phyloP scores from a whole-genome alignment of 2,113 vertebrate genomes.

The Centropristis striata region DNA sequence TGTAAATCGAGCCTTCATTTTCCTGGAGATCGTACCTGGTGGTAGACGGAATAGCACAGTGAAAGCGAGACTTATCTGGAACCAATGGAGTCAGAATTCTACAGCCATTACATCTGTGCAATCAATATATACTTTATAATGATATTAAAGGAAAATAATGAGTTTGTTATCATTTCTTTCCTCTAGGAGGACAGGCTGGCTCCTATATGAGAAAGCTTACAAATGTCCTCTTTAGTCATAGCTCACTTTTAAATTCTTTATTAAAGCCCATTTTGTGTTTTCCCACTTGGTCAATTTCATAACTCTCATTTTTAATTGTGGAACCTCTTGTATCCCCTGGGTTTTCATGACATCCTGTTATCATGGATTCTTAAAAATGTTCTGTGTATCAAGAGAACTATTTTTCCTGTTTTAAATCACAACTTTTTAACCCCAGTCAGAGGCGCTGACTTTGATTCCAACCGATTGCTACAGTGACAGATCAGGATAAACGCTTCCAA shows the following conservation, averaged over 20 bases:
- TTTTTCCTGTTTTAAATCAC: conserved; percentile 32
- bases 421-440: conserved; percentile 50
- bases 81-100: too few species aligned
- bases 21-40: too few species aligned
- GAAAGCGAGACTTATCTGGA: too few species aligned
- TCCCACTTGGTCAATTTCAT: not conserved
- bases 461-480: conserved; percentile 27
- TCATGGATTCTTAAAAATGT: conserved; percentile 12
- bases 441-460: conserved; percentile 44
- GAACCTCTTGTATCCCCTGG: not conserved
- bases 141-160: too few species aligned
- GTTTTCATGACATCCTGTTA: conserved; percentile 12
- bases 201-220: not conserved
- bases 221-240: not conserved
- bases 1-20: too few species aligned
- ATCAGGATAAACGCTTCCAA: conserved; percentile 50
- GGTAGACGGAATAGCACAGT: too few species aligned
- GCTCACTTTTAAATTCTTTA: not conserved
- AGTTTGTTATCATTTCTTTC: too few species aligned
- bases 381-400: not conserved
- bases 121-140: too few species aligned
- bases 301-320: conserved; percentile 26
- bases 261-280: conserved; percentile 7
- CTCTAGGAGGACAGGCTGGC: not conserved
- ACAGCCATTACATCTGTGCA: too few species aligned